These are phyloP conservation scores for Chaetops frenatus DNA, from an alignment of 2,113 vertebrate genomes.

Conservation along the genomic window DNA sequence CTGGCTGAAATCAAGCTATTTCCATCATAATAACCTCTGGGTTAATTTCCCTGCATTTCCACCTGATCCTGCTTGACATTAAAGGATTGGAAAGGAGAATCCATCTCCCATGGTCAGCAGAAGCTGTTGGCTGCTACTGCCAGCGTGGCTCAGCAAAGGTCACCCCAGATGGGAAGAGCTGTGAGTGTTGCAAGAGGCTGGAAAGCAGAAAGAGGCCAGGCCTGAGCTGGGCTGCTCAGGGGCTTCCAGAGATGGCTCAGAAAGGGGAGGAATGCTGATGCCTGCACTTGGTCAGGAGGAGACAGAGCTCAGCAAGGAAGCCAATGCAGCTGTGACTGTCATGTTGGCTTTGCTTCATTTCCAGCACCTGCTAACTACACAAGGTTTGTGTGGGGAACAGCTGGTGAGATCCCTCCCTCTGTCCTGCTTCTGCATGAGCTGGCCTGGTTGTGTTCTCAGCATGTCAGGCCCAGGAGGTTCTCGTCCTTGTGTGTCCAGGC, in stretches of 20 bases:
- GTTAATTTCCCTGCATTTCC: not conserved
- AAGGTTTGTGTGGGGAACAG: not conserved
- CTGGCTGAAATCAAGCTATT: slow-evolving; percentile 11
- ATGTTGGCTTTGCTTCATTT: slow-evolving; percentile 30
- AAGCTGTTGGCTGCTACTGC: not conserved
- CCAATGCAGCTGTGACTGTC: slow-evolving; percentile 21
- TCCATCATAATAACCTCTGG: not conserved
- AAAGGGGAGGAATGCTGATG: not conserved
- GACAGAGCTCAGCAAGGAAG: not conserved
- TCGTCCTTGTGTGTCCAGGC: not conserved
- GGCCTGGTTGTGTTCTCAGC: not conserved
- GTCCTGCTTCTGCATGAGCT: not conserved
- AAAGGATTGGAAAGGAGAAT: not conserved
- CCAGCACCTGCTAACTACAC: not conserved
- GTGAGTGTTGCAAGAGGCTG: not conserved
- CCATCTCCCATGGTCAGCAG: not conserved
- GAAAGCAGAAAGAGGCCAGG: not conserved
- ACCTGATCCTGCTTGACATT: not conserved
- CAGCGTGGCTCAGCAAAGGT: not conserved
- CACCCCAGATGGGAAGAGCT: not conserved
- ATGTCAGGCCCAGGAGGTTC: not conserved
- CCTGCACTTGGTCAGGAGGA: not conserved
- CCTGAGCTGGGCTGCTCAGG: not conserved
- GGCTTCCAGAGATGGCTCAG: not conserved
- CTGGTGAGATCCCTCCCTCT: not conserved